Evolutionary conservation across 2,888 invertebrate species (phyloP), one percentile per base, ranked within the genome.

Genomic region (Saturnia pavonia): DNA sequence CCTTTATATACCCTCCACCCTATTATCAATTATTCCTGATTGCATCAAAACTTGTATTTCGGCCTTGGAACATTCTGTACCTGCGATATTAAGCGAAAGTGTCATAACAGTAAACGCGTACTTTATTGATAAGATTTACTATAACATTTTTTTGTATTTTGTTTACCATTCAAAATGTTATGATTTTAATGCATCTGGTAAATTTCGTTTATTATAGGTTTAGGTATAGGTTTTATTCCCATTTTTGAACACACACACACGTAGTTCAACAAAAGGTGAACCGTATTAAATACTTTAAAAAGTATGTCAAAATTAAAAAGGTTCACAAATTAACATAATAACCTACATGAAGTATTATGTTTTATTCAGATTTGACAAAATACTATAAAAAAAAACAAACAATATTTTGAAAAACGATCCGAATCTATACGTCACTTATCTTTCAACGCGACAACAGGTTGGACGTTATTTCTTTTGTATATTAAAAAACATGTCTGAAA

Each of bases 401-500:
- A 66, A 67, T 25, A 42, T 57, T 51, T 79, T 78, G 66, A 71
- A 76, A 79, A 73, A 65, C 14, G 66, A 57, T 72, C 65, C 60
- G 25, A 51, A 70, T 69, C 42, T 34, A 48, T 67, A 66, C 43
- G 9, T 68, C 40, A 70, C 67, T 69, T 66, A 45, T 60, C 60
- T 70, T 70, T 65, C 54, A 54, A 68, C 34, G 45, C 48, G 22
- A 65, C 34, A 65, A 16, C 2, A 27, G 11, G 22, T 27, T 16
- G 45, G n/a, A 51, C 54, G 40, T 19, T 51, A 51, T 54, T n/a
- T 34, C 22, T 67, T 66, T 66, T 66, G 19, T 6, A 66, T n/a
- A 27, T 51, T n/a, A n/a, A 43, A 45, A 45, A 43, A 80, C 76
- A 92, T 92, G 92, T 86, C 89, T 1, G 91, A 91, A 71, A 83